Conservation (phyloP, 2,888 invertebrate species). For the Drosophila cognata region DNA sequence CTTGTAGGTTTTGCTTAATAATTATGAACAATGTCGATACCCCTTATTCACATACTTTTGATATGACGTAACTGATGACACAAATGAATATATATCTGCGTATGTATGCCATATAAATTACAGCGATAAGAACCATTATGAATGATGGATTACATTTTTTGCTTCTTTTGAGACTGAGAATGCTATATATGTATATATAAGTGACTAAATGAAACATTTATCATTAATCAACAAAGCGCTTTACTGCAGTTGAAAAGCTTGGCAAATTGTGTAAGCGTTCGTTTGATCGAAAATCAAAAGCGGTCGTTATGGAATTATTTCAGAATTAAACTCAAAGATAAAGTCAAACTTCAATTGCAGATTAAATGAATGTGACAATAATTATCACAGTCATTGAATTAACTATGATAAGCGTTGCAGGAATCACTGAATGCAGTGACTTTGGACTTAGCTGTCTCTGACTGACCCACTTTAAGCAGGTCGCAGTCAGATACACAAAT, state of each 20-base stretch:
- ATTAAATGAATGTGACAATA: not conserved
- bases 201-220: conserved; percentile 8
- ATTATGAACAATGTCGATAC: not conserved
- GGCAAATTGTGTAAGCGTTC: conserved; percentile 9
- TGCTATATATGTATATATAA: not conserved
- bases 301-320: not conserved
- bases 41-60: not conserved
- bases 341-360: not conserved
- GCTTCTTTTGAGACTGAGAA: not conserved
- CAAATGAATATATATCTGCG: conserved; percentile 1
- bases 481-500: conserved; percentile 39
- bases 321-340: not conserved
- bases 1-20: not conserved
- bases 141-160: conserved; percentile 7
- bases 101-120: not conserved
- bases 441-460: conserved; percentile 33
- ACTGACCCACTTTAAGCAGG: conserved; percentile 41
- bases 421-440: conserved; percentile 13
- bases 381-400: conserved; percentile 11
- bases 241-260: conserved; percentile 1
- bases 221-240: conserved; percentile 6
- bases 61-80: conserved; percentile 3
- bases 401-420: not conserved
- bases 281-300: not conserved
- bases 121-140: not conserved